A percentile compares a stretch with the other conserved stretches of the same genome.
phyloP scores from a whole-genome alignment of 2,888 invertebrate genomes.

The Carabus problematicus region DNA sequence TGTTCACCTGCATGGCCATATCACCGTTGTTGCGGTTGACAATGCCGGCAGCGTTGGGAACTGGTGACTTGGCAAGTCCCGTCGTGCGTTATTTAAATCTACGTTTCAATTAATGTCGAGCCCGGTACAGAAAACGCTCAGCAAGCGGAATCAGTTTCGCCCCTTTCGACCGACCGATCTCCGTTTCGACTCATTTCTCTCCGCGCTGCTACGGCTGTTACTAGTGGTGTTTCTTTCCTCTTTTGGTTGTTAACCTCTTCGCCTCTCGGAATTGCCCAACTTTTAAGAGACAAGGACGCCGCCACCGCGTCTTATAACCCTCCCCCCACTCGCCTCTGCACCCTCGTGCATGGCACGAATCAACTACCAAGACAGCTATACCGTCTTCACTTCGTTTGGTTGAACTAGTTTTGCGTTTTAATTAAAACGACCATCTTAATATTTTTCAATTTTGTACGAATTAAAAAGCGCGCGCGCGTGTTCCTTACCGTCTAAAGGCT shows the following conservation, averaged over 20 bases:
- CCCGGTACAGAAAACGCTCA: conserved; percentile 5
- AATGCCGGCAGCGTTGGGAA: background rate
- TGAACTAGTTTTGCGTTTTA: conserved; percentile 53
- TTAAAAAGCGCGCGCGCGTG: conserved; percentile 51
- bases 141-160: conserved; percentile 20
- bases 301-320: background rate
- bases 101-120: conserved; percentile 37
- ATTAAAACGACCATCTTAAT: conserved; percentile 59
- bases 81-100: conserved; percentile 35
- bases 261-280: conserved; percentile 30
- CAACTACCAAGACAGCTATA: too few species aligned
- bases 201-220: background rate
- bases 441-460: conserved; percentile 58
- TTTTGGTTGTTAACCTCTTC: conserved; percentile 35
- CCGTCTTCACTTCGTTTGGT: conserved; percentile 16
- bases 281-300: conserved; percentile 36
- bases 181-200: conserved; percentile 35
- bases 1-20: conserved; percentile 35
- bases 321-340: background rate
- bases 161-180: conserved; percentile 12
- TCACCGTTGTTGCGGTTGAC: too few species aligned
- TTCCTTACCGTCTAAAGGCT: background rate
- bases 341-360: background rate
- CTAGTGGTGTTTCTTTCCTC: background rate
- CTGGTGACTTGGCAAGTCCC: background rate